phyloP scores from a whole-genome alignment of 2,888 invertebrate genomes.

The Caenorhabditis wallacei region DNA sequence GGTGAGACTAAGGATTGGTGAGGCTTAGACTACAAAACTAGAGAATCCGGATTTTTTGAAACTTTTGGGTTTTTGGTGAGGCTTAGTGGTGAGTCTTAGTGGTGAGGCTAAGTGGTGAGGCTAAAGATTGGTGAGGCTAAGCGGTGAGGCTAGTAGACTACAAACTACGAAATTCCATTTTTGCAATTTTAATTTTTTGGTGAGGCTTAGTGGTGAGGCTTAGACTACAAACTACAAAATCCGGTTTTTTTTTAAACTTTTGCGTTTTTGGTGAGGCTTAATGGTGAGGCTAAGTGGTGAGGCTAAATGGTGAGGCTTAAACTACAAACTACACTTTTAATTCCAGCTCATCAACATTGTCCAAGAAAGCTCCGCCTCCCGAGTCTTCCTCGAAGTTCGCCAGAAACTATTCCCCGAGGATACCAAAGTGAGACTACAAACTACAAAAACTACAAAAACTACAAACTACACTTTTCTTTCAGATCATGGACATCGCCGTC shows the following conservation, averaged over 20 bases:
- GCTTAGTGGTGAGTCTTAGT: no score
- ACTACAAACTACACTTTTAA: background rate
- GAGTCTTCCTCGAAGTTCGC: constrained; percentile 74
- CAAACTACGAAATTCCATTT: background rate
- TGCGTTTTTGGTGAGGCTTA: background rate
- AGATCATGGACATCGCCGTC: constrained; percentile 76
- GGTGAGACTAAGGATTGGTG: no score
- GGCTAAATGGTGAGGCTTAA: no score
- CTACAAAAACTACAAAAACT: constrained; percentile 21
- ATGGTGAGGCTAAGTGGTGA: background rate
- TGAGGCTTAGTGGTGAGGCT: constrained; percentile 18
- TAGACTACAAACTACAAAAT: background rate
- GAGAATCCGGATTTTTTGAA: no score
- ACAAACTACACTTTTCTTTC: constrained; percentile 5
- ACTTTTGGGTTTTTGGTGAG: no score
- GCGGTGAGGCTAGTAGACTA: no score
- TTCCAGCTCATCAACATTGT: constrained; percentile 79
- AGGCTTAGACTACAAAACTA: no score
- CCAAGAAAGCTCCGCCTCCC: constrained; percentile 72
- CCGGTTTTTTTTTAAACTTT: no score
- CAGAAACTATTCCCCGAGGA: constrained; percentile 51
- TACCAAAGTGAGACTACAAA: constrained; percentile 19
- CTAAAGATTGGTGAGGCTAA: no score
- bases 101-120: no score
- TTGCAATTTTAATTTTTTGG: no score